phyloP scores from a whole-genome alignment of 2,888 invertebrate species.

The Boloria selene region DNA sequence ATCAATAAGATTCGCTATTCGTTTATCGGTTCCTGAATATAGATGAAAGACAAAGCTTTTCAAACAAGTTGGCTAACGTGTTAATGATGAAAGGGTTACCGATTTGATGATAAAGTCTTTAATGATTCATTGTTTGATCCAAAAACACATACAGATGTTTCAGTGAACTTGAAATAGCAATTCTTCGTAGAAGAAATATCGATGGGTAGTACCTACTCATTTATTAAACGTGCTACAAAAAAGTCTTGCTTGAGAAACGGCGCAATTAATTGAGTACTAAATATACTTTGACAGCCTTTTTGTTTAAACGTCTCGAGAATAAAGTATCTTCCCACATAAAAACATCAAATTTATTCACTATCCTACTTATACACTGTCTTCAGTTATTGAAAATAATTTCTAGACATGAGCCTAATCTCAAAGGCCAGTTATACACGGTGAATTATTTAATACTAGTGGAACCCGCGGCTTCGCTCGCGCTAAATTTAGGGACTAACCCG shows the following conservation, averaged over 20 bases:
- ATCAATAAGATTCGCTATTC: slow-evolving; percentile 10
- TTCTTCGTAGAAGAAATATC: background rate
- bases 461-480: too few species aligned
- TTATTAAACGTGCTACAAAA: background rate
- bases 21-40: slow-evolving; percentile 4
- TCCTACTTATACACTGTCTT: slow-evolving; percentile 2
- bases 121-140: background rate
- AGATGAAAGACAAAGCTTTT: slow-evolving; percentile 7
- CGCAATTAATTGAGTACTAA: background rate
- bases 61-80: background rate
- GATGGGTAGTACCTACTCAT: background rate
- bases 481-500: too few species aligned
- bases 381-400: slow-evolving; percentile 13
- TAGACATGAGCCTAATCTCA: slow-evolving; percentile 7
- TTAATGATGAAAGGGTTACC: slow-evolving; percentile 5
- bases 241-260: background rate
- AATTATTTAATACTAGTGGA: too few species aligned
- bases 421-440: background rate
- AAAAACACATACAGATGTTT: background rate
- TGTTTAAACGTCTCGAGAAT: slow-evolving; percentile 15
- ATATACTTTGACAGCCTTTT: slow-evolving; percentile 19
- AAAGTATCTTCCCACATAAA: slow-evolving; percentile 8
- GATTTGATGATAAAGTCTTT: background rate
- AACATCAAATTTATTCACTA: slow-evolving; percentile 6
- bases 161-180: too few species aligned